Evolutionary conservation across 1,140 invertebrate genomes (phyloP), one percentile per base, ranked within the genome.

Genomic region (Leguminivora glycinivorella): DNA sequence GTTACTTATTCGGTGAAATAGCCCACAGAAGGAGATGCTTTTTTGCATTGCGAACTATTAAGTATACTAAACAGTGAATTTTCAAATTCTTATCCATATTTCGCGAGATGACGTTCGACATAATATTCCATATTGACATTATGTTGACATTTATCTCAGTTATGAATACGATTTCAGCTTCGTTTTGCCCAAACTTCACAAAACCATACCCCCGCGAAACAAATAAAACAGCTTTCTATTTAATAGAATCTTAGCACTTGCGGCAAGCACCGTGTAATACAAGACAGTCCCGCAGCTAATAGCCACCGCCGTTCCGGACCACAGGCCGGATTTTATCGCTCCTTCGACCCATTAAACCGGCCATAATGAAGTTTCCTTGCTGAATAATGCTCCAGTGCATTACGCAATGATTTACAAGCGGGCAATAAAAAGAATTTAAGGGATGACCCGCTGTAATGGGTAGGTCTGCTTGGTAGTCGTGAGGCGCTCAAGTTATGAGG

Each of bases 381-480:
- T 81, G 83, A 87, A 88, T 89, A 91, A 91, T 91, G 84, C 87
- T 90, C 80, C 86, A 78, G 80, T 76, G 87, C 85, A 89, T 89
- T 84, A 87, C 84, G 83, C 84, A 83, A 90, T 91, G 89, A 91
- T 91, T 90, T 91, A 91, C 88, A 86, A 85, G 84, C 83, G 79
- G 74, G 88, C 87, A 91, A 91, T 91, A 91, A 91, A 91, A 91
- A 88, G 88, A 91, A 90, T 91, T 88, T 89, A 89, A 89, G 89
- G 87, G 87, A 91, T 91, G 89, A 88, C 85, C 89, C 85, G 71
- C 70, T 67, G 17, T 52, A 52, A 52, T 52, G 19, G 19, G n/a
- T 0, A 43, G n/a, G 40, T 52, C 5, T 10, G 19, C 7, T 9
- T n/a, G 40, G n/a, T 7, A 43, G 40, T 43, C 40, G 40, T 1